Base-by-base conservation (phyloP, 2,113 vertebrate species). In the Protomyctophum bolini region DNA sequence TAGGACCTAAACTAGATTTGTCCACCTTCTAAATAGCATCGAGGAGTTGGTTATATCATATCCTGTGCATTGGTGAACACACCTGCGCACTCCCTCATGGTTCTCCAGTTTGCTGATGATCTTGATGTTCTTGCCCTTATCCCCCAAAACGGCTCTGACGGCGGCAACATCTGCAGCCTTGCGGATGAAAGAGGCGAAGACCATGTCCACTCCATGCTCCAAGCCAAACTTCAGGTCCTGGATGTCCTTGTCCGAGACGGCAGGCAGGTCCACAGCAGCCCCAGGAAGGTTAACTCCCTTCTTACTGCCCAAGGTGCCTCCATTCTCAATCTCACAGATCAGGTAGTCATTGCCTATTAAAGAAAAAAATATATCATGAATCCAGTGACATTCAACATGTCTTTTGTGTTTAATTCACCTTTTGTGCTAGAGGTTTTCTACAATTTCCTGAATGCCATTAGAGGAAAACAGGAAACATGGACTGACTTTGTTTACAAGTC, bases 31-130 rank as follows among this genome's bases (percentile, higher is more conserved):
- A 21, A 21, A 21, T 41, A 6, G 33, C 33, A 41, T 41, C 5
- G 33, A 41, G 33, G 33, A 41, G 33, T 41, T 41, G 21, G 33
- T 41, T 41, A 41, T 2, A 41, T 41, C 33, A 41, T 41, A 6
- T 41, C 33, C 33, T 41, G 33, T 41, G 33, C 5, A 41, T 41
- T 41, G 33, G 33, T 41, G 4, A 41, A 41, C 10, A 10, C 48
- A 50, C 98, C 97, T 97, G 85, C 96, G 95, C 9, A 99, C 98
- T 1, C 97, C 98, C 87, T 99, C 98, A 0, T 99, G 98, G 85
- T 99, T 99, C 92, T 99, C 98, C 0, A 99, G 96, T 85, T 99
- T 99, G 95, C 97, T 98, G 91, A 99, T 98, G 75, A 99, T 98
- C 94, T 99, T 98, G 58, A 99, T 99, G 80, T 98, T 92, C 90